Percentiles rank a stretch among this genome's conserved stretches.
Conservation (phyloP, 2,888 invertebrate species). For the Pachydiplax longipennis region DNA sequence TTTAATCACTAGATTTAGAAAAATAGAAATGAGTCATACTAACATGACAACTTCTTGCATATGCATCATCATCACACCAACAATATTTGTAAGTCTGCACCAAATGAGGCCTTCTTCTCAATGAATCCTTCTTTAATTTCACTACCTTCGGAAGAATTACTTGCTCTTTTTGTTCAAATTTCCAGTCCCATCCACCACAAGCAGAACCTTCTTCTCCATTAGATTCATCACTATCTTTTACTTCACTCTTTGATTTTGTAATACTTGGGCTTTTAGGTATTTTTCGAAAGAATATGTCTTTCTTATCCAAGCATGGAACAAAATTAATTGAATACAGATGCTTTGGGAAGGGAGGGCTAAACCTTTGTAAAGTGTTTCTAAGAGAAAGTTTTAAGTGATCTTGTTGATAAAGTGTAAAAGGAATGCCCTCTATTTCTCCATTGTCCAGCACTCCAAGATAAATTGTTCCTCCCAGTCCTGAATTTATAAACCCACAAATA, state of each 20-base stretch:
- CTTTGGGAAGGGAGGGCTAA: conserved; percentile 51
- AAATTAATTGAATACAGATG: conserved; percentile 49
- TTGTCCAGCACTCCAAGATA: conserved; percentile 58
- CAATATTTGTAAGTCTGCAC: conserved; percentile 50
- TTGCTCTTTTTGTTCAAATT: background rate
- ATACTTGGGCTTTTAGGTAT: background rate
- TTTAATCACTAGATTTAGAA: background rate
- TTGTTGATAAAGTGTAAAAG: conserved; percentile 56
- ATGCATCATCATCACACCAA: conserved; percentile 53
- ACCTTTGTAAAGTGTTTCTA: conserved; percentile 50
- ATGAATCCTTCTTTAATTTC: background rate
- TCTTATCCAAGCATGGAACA: conserved; percentile 50
- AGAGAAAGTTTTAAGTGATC: conserved; percentile 52
- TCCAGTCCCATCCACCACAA: background rate
- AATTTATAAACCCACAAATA: conserved; percentile 59
- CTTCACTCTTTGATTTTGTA: background rate
- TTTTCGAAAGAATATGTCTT: background rate
- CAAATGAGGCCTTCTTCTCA: conserved; percentile 49
- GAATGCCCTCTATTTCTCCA: conserved; percentile 56
- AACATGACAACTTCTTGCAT: background rate
- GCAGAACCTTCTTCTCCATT: background rate
- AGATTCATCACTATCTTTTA: background rate
- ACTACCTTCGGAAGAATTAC: background rate
- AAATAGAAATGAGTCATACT: background rate
- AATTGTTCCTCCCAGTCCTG: conserved; percentile 57